A percentile compares a stretch with the other conserved stretches of the same genome.
Conservation (phyloP, 2,888 invertebrate species). For the Hemaris fuciformis region DNA sequence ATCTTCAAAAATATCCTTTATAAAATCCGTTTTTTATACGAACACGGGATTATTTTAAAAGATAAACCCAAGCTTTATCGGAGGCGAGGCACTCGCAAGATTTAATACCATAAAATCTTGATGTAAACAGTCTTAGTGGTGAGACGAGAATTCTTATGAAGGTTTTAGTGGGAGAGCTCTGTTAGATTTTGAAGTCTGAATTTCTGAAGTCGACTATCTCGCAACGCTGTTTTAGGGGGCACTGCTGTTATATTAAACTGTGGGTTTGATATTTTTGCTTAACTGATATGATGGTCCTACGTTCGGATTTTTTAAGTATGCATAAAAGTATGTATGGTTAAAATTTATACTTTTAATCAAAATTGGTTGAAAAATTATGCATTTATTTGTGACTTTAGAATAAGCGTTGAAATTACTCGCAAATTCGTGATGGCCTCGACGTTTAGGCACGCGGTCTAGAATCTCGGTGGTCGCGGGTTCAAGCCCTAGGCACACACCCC, state of each 20-base stretch:
- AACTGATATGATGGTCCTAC: too few species aligned
- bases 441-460: too few species aligned
- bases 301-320: too few species aligned
- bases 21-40: constrained; percentile 8
- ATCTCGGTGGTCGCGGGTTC: too few species aligned
- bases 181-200: too few species aligned
- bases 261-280: not conserved
- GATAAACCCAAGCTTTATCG: constrained; percentile 16
- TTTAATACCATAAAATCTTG: constrained; percentile 22
- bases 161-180: constrained; percentile 11
- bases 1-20: not conserved
- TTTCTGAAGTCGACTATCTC: not conserved
- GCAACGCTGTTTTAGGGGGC: not conserved
- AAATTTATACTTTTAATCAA: too few species aligned
- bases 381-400: too few species aligned
- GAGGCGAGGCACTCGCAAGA: constrained; percentile 3
- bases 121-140: constrained; percentile 23
- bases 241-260: not conserved
- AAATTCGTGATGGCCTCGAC: too few species aligned
- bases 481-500: too few species aligned
- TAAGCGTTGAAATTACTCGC: too few species aligned
- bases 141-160: constrained; percentile 17
- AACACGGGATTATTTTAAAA: constrained; percentile 14
- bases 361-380: too few species aligned
- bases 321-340: too few species aligned